Evolutionary conservation across 2,797 vertebrate species (phyloP).

Genomic region (Meriones psammophilus): DNA sequence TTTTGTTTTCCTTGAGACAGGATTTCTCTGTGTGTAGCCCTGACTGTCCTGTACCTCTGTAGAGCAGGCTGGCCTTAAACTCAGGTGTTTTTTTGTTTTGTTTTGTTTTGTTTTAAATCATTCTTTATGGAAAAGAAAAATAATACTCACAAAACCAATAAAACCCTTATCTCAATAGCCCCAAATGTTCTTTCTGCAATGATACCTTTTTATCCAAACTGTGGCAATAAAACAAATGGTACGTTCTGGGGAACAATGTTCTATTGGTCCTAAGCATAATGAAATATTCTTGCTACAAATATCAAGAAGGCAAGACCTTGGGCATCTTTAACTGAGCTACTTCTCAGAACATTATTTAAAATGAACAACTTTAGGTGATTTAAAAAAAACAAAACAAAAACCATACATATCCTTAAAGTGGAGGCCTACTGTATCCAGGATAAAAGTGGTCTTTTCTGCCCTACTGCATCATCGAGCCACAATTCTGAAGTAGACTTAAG

Average conservation of each 20-base stretch:
- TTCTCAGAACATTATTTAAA: constrained; percentile 11
- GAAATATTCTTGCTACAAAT: background rate
- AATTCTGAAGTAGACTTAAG: background rate
- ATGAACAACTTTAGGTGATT: background rate
- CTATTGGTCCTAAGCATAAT: background rate
- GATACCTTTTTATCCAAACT: background rate
- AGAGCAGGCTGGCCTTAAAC: background rate
- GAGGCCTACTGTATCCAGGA: background rate
- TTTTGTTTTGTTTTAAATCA: background rate
- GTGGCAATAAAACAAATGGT: constrained; percentile 8
- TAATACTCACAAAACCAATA: constrained; percentile 5
- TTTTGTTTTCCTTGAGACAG: background rate
- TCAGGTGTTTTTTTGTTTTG: background rate
- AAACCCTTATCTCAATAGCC: background rate
- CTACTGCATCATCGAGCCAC: background rate
- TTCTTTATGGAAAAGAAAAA: constrained; percentile 47
- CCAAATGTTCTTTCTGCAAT: constrained; percentile 14
- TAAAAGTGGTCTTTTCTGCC: background rate
- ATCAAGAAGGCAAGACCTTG: background rate
- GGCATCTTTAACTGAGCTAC: background rate
- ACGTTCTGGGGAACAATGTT: background rate
- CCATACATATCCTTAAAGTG: background rate
- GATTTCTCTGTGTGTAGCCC: background rate
- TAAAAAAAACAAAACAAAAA: background rate
- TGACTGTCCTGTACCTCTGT: background rate